A percentile compares a stretch with the other conserved stretches of the same genome.
phyloP scores from a whole-genome alignment of 2,888 invertebrate species.

The Hoplodrina ambigua region DNA sequence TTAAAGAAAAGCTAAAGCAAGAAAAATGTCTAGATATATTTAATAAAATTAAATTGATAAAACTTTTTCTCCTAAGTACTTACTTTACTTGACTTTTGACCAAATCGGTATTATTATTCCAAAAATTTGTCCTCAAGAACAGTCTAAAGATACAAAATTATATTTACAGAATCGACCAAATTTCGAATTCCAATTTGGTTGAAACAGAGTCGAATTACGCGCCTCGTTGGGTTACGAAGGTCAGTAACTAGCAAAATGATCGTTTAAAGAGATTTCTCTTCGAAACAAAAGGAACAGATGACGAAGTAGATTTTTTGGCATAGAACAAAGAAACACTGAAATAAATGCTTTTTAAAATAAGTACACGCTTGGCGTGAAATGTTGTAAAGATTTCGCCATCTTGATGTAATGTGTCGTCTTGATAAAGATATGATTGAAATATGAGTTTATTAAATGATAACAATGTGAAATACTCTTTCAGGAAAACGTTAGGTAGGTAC shows the following conservation, averaged over 20 bases:
- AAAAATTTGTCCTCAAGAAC: constrained; percentile 22
- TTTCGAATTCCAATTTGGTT: constrained; percentile 49
- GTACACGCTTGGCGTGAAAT: constrained; percentile 40
- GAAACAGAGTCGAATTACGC: constrained; percentile 47
- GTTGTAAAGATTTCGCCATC: constrained; percentile 18
- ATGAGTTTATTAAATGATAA: constrained; percentile 5
- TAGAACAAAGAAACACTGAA: constrained; percentile 40
- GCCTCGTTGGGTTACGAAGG: constrained; percentile 41
- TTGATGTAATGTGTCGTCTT: constrained; percentile 39
- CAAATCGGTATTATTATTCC: constrained; percentile 2
- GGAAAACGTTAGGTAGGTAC: too few relatives aligned
- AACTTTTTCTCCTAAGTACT: constrained; percentile 3
- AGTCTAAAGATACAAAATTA: constrained; percentile 40
- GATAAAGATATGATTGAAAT: constrained; percentile 32
- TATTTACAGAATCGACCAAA: constrained; percentile 41
- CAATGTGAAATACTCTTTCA: neutral
- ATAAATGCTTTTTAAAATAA: constrained; percentile 54
- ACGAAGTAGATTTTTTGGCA: constrained; percentile 47
- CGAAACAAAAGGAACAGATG: constrained; percentile 54
- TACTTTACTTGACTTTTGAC: constrained; percentile 14
- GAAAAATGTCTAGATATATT: too few relatives aligned
- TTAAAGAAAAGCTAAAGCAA: too few relatives aligned
- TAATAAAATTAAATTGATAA: neutral
- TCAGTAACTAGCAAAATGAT: constrained; percentile 46
- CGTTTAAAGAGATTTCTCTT: constrained; percentile 42